These are phyloP conservation scores for Labeo rohita DNA, from an alignment of 2,113 vertebrate genomes.

Conservation along the genomic window DNA sequence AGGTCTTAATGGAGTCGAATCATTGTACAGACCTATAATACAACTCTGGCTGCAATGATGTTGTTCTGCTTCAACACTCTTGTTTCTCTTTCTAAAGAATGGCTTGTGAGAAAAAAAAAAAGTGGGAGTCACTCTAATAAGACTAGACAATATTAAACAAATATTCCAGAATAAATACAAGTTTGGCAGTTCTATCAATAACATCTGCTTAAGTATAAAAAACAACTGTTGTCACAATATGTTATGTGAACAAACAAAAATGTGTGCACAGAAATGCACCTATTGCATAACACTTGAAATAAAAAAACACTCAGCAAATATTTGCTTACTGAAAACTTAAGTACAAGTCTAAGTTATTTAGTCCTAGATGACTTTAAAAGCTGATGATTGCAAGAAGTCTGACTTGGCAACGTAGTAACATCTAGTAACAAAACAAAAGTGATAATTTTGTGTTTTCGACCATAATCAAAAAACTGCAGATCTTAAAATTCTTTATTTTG, in stretches of 20 bases:
- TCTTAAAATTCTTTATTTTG: not conserved
- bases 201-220: not conserved
- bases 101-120: not conserved
- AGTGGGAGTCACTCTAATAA: not conserved
- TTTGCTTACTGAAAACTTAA: not conserved
- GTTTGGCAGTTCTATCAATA: not conserved
- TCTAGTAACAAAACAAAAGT: no score
- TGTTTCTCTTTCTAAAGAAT: not conserved
- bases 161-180: not conserved
- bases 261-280: not conserved
- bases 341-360: no score
- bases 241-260: not conserved
- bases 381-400: no score
- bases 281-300: not conserved
- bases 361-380: no score
- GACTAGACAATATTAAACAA: not conserved
- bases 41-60: conserved; percentile 4
- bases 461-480: not conserved
- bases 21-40: not conserved
- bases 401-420: no score
- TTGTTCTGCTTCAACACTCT: not conserved
- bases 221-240: not conserved
- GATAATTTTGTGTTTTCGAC: not conserved
- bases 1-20: conserved; percentile 28
- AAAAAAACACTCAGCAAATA: not conserved